Evolutionary conservation across 1,140 invertebrate genomes (phyloP), one percentile per base, ranked within the genome.

Genomic region (Cotesia typhae): DNA sequence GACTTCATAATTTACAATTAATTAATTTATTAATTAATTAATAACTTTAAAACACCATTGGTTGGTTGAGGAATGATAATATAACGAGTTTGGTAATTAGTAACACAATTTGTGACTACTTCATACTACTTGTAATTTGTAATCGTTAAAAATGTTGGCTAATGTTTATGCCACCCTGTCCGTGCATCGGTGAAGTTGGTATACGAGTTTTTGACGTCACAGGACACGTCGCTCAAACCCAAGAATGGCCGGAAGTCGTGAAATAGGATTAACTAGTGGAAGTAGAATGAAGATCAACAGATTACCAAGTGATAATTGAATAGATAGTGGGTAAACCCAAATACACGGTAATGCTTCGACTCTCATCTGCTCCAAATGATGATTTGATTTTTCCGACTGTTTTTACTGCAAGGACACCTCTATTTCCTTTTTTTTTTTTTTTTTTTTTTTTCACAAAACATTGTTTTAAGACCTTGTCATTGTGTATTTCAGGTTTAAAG

Each of bases 211-310:
- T 59, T 80, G 82, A 82, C 84, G 82, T 84, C 82, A 85, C 85
- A 85, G 85, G 85, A 87, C 84, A 84, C 81, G 84, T 87, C 85
- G 80, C 85, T 87, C 84, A 86, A 82, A 80, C 76, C 51, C 74
- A 79, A 83, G 84, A 87, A 87, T 83, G 85, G 84, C 80, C 84
- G 85, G 85, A 87, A 86, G 85, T 85, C 83, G 83, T 87, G 83
- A 87, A 86, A 87, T 84, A 81, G 81, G 83, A 86, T 85, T 86
- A 83, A 82, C 76, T 77, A 74, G 79, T 81, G 80, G 75, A 77
- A 81, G 80, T 78, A 74, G 53, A 28, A 28, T 28, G 28, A 75
- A 74, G 67, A 80, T 64, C 79, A 77, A 72, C 76, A 81, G 76
- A 79, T 78, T 79, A 73, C 78, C 70, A 85, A 81, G 83, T 85